A percentile compares a stretch with the other conserved stretches of the same genome.
Evolutionary conservation across 2,888 invertebrate species (phyloP).

Genomic region (Ceratothoa steindachneri): DNA sequence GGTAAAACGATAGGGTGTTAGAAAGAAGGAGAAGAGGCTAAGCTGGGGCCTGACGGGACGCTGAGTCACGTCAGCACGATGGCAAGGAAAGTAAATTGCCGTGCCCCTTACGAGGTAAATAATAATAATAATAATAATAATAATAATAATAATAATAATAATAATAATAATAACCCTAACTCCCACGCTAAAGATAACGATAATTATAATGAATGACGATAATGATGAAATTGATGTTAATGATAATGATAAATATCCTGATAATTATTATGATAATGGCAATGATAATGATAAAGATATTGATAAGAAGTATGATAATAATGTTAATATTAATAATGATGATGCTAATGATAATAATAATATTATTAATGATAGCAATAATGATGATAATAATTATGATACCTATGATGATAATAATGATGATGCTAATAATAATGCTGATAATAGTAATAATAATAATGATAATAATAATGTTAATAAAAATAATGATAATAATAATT

Average conservation of each 20-base stretch:
- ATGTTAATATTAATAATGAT: not conserved
- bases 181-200: not conserved
- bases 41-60: too few species aligned
- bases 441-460: constrained; percentile 11
- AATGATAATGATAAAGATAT: not conserved
- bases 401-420: too few species aligned
- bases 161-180: not conserved
- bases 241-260: not conserved
- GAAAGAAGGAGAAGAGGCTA: too few species aligned
- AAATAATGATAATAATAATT: not conserved
- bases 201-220: not conserved
- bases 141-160: not conserved
- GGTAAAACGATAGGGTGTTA: too few species aligned
- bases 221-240: not conserved
- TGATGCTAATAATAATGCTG: too few species aligned
- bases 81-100: too few species aligned
- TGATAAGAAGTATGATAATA: not conserved
- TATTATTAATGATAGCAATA: not conserved
- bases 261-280: not conserved
- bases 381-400: constrained; percentile 11
- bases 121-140: not conserved
- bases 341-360: constrained; percentile 7
- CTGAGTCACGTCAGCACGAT: too few species aligned
- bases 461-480: constrained; percentile 9
- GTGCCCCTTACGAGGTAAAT: too few species aligned